These are phyloP conservation scores for Cheumatopsyche charites DNA, from an alignment of 1,140 invertebrate species.

Conservation along the genomic window DNA sequence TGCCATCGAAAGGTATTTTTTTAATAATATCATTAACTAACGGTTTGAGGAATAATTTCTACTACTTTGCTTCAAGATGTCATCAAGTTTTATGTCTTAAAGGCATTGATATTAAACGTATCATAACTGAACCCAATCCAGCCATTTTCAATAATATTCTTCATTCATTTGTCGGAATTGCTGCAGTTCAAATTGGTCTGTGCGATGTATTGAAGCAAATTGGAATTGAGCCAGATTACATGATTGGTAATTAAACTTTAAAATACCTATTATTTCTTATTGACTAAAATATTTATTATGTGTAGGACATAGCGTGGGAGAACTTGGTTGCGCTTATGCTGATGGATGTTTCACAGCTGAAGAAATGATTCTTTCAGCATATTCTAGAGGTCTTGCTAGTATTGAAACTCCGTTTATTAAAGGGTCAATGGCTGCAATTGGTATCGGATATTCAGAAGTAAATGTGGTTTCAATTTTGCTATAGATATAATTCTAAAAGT, in stretches of 20 bases:
- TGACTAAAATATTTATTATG: too few species aligned
- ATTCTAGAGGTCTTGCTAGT: constrained; percentile 84
- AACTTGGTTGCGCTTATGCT: constrained; percentile 88
- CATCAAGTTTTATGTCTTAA: constrained; percentile 73
- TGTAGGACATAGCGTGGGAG: constrained; percentile 84
- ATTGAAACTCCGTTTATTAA: constrained; percentile 75
- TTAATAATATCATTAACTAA: constrained; percentile 36
- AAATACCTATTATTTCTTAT: constrained; percentile 69
- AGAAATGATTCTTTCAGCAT: constrained; percentile 82
- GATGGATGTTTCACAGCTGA: constrained; percentile 84
- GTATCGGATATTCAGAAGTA: constrained; percentile 67
- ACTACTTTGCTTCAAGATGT: constrained; percentile 57
- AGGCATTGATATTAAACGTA: constrained; percentile 78
- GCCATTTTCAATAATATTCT: constrained; percentile 81
- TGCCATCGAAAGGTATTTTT: constrained; percentile 67
- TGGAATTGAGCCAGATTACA: constrained; percentile 79
- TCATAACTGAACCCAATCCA: constrained; percentile 77
- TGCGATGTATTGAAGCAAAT: constrained; percentile 76
- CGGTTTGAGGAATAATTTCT: neutral
- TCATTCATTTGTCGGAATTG: constrained; percentile 90
- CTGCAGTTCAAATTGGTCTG: constrained; percentile 86
- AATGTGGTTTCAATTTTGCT: constrained; percentile 31
- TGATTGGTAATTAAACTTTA: constrained; percentile 64
- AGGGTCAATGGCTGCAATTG: constrained; percentile 87
- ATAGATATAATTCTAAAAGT: too few species aligned